phyloP scores from a whole-genome alignment of 2,888 invertebrate genomes.

The Blastobasis adustella region DNA sequence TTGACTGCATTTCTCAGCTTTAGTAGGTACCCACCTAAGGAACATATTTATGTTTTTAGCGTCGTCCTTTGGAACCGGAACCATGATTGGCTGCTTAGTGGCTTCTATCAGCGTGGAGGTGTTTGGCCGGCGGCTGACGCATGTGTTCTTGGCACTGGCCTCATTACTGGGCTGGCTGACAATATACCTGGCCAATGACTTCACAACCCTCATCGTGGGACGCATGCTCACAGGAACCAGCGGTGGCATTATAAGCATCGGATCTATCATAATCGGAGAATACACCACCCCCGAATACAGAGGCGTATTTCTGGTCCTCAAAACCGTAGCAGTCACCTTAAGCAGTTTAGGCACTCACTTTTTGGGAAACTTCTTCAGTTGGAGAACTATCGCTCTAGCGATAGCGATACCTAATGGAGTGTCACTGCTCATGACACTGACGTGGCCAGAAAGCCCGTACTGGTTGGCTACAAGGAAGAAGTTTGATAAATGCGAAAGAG shows the following conservation, averaged over 20 bases:
- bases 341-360: conserved; percentile 29
- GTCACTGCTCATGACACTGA: conserved; percentile 34
- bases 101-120: conserved; percentile 21
- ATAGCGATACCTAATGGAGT: conserved; percentile 20
- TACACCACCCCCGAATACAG: conserved; percentile 34
- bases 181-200: conserved; percentile 35
- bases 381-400: conserved; percentile 29
- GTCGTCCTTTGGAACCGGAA: conserved; percentile 22
- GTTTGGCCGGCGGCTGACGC: conserved; percentile 56
- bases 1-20: too few species aligned
- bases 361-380: conserved; percentile 25
- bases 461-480: conserved; percentile 68
- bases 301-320: conserved; percentile 36
- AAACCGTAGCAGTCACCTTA: conserved; percentile 27
- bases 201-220: conserved; percentile 32
- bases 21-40: too few species aligned
- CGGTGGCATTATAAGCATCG: conserved; percentile 53
- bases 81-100: conserved; percentile 21
- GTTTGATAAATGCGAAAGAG: conserved; percentile 56
- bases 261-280: conserved; percentile 41
- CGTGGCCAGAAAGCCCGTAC: conserved; percentile 75
- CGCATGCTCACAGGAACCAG: conserved; percentile 44
- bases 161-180: conserved; percentile 62
- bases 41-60: conserved; percentile 17
- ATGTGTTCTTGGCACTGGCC: conserved; percentile 48